Base-by-base conservation (phyloP, 2,888 invertebrate species). In the Patella ulyssiponensis region DNA sequence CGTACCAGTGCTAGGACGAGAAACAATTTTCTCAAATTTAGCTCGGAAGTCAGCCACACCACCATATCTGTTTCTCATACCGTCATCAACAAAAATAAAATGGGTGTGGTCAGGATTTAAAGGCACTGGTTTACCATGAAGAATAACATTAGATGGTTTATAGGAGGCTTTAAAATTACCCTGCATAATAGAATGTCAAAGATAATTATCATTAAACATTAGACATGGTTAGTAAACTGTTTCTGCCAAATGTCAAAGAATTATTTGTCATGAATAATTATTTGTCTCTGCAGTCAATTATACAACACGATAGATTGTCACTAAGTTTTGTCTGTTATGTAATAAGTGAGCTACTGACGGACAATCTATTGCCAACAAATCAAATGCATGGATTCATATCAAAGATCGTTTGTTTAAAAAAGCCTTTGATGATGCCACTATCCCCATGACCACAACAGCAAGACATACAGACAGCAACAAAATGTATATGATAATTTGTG, bases 81-180 rank as follows among this genome's bases (percentile, higher is more conserved):
- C 91, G 81, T 91, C 90, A 80, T 92, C 92, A 5, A 92, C 90
- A 82, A 92, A 87, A 12, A 92, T 86, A 81, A 92, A 92, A 84
- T 92, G 92, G 11, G 92, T 92, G 86, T 92, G 92, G 82, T 92
- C 88, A 5, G 91, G 90, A 79, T 92, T 92, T n/a, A 92, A 86
- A 11, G 90, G 90, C 9, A 91, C 91, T 7, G 91, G 90, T n/a
- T 86, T 82, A 14, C 88, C 88, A 73, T 89, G 88, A 15, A 86
- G 85, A 69, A 92, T 91, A 54, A 88, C 86, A 73, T 90, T 89
- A 77, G 90, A 91, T 14, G 90, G 89, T 69, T 90, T 88, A 83
- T 89, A 92, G 76, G 85, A 84, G 5, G 90, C 90, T 77, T 88
- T 85, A 81, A 89, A 86, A 69, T 86, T 88, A 5, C 88, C 89